These are phyloP conservation scores for Indri indri DNA, from an alignment of 2,113 vertebrate genomes.

Conservation along the genomic window DNA sequence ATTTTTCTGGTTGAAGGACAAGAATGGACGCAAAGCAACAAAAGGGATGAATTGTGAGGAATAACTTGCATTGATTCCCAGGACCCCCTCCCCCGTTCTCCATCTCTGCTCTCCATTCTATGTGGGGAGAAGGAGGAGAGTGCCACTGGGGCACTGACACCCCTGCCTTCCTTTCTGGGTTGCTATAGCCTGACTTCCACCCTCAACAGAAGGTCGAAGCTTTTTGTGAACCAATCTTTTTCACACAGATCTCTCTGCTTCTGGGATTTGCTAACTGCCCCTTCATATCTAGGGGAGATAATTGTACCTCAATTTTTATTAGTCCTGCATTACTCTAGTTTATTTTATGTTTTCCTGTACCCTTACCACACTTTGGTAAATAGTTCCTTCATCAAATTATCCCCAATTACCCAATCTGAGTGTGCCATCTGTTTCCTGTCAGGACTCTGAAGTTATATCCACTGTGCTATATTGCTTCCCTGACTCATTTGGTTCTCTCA, in stretches of 20 bases:
- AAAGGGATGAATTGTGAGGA: background rate
- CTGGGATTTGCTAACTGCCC: background rate
- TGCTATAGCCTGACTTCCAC: background rate
- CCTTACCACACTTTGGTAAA: background rate
- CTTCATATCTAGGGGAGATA: background rate
- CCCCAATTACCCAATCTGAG: background rate
- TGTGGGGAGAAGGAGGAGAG: background rate
- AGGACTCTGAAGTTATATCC: background rate
- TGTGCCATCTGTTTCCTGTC: background rate
- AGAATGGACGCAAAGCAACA: background rate
- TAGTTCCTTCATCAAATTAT: constrained; percentile 32
- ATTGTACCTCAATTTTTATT: background rate
- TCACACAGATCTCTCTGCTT: background rate
- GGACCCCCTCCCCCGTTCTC: accelerated
- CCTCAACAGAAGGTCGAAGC: background rate
- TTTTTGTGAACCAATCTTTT: background rate
- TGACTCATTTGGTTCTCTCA: background rate
- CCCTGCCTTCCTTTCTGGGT: background rate
- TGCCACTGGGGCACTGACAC: accelerated
- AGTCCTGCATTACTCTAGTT: background rate
- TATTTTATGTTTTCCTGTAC: background rate
- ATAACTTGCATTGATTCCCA: background rate
- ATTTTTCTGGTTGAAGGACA: background rate
- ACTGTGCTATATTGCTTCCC: background rate
- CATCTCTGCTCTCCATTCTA: background rate